These are phyloP conservation scores for Maniola jurtina DNA, from an alignment of 1,140 invertebrate species.

Conservation along the genomic window DNA sequence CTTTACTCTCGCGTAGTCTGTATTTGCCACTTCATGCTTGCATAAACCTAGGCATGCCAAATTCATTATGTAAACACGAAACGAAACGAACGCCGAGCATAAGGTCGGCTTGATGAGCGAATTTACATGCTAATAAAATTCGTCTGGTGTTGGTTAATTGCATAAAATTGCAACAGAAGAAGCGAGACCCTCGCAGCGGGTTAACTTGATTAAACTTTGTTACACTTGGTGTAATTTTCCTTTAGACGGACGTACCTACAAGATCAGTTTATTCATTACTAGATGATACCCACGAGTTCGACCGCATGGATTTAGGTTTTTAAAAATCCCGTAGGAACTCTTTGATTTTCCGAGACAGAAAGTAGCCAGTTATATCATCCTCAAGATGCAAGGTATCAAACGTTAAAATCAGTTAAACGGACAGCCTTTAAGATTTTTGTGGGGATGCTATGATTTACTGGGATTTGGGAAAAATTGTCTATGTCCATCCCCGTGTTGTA, in stretches of 20 bases:
- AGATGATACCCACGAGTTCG: no score
- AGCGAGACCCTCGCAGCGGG: neutral
- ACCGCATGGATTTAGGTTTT: neutral
- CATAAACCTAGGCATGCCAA: neutral
- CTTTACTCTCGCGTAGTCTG: no score
- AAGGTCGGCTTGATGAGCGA: conserved; percentile 1
- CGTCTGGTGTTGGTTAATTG: conserved; percentile 3
- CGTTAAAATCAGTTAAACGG: no score
- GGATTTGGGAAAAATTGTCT: no score
- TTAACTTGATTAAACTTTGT: neutral
- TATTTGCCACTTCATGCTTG: neutral
- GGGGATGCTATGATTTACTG: no score
- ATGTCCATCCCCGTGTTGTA: no score
- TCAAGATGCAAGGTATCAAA: no score
- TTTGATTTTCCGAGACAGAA: no score
- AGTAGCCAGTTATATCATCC: no score
- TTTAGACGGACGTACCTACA: neutral
- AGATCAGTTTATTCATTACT: no score
- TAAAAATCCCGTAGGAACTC: neutral
- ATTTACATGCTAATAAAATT: conserved; percentile 12
- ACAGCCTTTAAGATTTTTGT: no score
- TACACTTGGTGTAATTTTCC: neutral
- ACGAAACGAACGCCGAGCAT: neutral
- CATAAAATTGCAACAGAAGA: conserved; percentile 9
- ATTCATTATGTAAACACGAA: conserved; percentile 6